Evolutionary conservation across 2,797 vertebrate genomes (phyloP), one percentile per base, ranked within the genome.

Genomic region (Acipenser oxyrinchus): DNA sequence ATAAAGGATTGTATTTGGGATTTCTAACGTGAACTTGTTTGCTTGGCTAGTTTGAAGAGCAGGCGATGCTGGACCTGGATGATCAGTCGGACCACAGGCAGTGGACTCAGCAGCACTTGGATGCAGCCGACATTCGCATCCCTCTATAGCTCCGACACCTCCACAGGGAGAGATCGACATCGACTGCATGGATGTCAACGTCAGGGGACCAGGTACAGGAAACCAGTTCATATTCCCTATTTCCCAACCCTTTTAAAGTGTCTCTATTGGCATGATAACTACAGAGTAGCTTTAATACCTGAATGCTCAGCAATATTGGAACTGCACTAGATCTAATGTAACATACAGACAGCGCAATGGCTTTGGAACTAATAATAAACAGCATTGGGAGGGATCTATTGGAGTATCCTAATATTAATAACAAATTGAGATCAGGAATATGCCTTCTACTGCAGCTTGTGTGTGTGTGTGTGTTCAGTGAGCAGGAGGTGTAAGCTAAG

Each of bases 31-130:
- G 23, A 37, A 37, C 2, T 6, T 50, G 10, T 59, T 15, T 4
- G 10, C 6, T n/a, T 2, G 10, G 11, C 0, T 80, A 97, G 92
- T 93, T 92, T 2, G 95, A 98, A 68, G 96, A 97, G 69, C 94
- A 94, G 23, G 90, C 89, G 1, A 92, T 93, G 65, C 83, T 95
- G 58, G 92, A 96, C 66, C 77, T 82, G 7, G 92, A 92, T 0
- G 88, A 93, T 70, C 94, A 97, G 85, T 92, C 93, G 0, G 97
- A 99, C 77, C 95, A 95, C 83, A 86, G 97, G 51, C 95, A 96
- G 84, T 99, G 96, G 97, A 99, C 97, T 0, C 97, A 97, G 82
- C 97, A 99, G 87, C 97, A 99, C 81, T 83, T 99, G 78, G 96
- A 99, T 0, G 97, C 97, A 0, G 97, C 97, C 0, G 97, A 99